These are phyloP conservation scores for Mercenaria mercenaria DNA, from an alignment of 1,140 invertebrate genomes.

Conservation along the genomic window DNA sequence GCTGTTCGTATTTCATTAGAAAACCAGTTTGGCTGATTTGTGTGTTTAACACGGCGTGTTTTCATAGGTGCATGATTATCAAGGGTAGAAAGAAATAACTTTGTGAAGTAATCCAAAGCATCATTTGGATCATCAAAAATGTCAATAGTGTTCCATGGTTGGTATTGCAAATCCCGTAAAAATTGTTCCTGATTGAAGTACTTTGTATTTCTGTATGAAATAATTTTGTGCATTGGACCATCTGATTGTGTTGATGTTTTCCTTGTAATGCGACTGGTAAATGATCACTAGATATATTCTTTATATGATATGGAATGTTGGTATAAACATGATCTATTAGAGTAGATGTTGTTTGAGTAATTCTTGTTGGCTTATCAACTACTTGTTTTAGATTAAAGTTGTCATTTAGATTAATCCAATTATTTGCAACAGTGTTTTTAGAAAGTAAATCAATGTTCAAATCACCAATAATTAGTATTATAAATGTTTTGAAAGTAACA, in stretches of 20 bases:
- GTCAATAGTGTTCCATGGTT: background rate
- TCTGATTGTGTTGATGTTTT: background rate
- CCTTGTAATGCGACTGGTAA: background rate
- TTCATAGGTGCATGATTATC: background rate
- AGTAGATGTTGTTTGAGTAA: background rate
- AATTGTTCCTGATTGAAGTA: background rate
- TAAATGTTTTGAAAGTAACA: no score
- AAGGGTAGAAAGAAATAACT: background rate
- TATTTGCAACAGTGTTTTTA: no score
- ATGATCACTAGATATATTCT: background rate
- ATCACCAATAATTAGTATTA: no score
- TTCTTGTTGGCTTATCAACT: background rate
- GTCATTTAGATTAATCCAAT: background rate
- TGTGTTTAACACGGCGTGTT: background rate
- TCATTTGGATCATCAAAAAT: no score
- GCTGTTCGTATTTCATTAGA: background rate
- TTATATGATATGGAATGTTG: background rate
- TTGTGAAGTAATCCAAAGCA: background rate
- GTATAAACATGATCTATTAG: no score
- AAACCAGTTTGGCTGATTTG: slow-evolving; percentile 3
- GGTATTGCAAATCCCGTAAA: background rate
- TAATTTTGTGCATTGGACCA: background rate
- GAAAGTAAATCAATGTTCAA: no score
- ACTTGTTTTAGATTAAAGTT: background rate
- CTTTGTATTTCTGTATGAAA: background rate